phyloP scores from a whole-genome alignment of 2,888 invertebrate species.

The Cantharis rustica region DNA sequence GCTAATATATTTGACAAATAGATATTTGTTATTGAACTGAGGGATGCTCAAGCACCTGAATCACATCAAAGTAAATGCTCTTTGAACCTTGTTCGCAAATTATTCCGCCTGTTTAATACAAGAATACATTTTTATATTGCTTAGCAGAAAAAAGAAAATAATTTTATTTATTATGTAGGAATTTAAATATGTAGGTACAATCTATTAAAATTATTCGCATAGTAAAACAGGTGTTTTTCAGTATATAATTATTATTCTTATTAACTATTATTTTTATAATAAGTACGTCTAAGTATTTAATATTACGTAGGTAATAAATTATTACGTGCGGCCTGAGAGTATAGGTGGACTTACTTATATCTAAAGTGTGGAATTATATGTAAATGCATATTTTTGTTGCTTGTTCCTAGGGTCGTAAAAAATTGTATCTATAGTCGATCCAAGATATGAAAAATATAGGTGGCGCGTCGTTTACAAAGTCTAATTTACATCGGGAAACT shows the following conservation, averaged over 20 bases:
- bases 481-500: no score
- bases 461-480: no score
- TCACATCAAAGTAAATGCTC: slow-evolving; percentile 25
- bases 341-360: neutral
- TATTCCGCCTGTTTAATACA: neutral
- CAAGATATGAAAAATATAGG: no score
- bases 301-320: neutral
- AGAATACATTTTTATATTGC: neutral
- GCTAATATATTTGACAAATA: slow-evolving; percentile 54
- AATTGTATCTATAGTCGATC: no score
- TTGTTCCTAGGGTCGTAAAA: no score
- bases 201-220: neutral
- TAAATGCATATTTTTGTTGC: no score
- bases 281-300: neutral
- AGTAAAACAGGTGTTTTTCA: neutral
- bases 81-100: slow-evolving; percentile 16
- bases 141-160: neutral
- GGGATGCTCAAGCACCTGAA: slow-evolving; percentile 28
- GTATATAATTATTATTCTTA: neutral
- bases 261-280: neutral
- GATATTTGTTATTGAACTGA: slow-evolving; percentile 50
- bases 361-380: no score
- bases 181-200: neutral
- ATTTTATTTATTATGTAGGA: neutral
- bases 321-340: neutral